These are phyloP conservation scores for Ceyx melanurus DNA, from an alignment of 2,113 vertebrate species.

Conservation along the genomic window DNA sequence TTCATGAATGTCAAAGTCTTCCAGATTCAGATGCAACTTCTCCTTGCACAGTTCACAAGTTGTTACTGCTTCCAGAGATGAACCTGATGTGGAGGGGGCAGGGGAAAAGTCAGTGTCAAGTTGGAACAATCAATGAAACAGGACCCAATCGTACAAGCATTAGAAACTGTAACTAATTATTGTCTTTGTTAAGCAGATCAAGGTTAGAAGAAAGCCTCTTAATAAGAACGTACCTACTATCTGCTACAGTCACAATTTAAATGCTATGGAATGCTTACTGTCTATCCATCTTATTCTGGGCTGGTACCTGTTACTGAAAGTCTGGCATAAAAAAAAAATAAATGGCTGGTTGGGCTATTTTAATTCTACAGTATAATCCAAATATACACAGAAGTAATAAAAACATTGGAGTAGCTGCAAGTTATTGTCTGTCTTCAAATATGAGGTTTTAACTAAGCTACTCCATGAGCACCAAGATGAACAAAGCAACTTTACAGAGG, in stretches of 20 bases:
- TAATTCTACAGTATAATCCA: background rate
- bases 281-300: background rate
- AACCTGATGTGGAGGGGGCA: conserved; percentile 74
- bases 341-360: background rate
- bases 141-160: background rate
- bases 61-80: conserved; percentile 90
- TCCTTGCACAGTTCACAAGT: conserved; percentile 98
- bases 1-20: conserved; percentile 95
- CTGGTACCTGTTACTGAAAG: background rate
- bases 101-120: background rate
- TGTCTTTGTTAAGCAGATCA: background rate
- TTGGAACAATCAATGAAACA: background rate
- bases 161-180: background rate
- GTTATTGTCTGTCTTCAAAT: background rate
- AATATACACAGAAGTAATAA: background rate
- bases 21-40: conserved; percentile 92
- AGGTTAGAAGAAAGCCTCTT: background rate
- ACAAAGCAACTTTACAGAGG: background rate
- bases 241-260: background rate
- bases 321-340: background rate
- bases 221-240: background rate
- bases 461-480: background rate
- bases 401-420: background rate
- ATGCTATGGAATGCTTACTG: background rate
- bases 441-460: background rate